phyloP scores from a whole-genome alignment of 2,113 vertebrate species.

The Brachypteracias leptosomus region DNA sequence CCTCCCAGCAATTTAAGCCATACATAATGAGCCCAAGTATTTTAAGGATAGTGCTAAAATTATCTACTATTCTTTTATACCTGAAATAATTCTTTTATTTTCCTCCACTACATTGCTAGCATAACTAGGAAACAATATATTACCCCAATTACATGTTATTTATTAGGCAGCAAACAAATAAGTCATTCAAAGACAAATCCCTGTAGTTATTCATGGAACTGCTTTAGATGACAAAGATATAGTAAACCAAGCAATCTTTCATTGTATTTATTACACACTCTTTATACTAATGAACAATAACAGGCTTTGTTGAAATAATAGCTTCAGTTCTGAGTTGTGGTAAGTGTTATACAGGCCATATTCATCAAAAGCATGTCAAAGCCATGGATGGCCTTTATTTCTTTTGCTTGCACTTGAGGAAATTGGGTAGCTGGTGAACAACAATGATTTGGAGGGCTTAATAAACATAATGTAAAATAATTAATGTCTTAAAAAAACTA shows the following conservation, averaged over 20 bases:
- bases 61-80: conserved; percentile 73
- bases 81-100: conserved; percentile 72
- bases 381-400: conserved; percentile 57
- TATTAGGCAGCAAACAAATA: conserved; percentile 79
- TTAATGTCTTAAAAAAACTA: conserved; percentile 31
- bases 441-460: conserved; percentile 30
- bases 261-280: conserved; percentile 78
- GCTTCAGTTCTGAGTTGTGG: conserved; percentile 56
- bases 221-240: conserved; percentile 79
- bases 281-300: conserved; percentile 84
- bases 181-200: conserved; percentile 79
- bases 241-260: conserved; percentile 76
- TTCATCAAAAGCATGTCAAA: conserved; percentile 67
- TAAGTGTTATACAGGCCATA: conserved; percentile 53
- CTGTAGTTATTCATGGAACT: conserved; percentile 75
- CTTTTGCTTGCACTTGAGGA: conserved; percentile 49
- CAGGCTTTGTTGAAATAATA: conserved; percentile 73
- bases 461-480: conserved; percentile 63
- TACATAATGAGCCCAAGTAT: conserved; percentile 67
- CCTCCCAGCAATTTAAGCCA: conserved; percentile 72
- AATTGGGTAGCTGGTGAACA: conserved; percentile 39
- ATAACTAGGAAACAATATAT: conserved; percentile 77
- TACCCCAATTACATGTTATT: conserved; percentile 81
- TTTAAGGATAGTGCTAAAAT: conserved; percentile 75
- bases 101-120: conserved; percentile 50